These are phyloP conservation scores for Bovichtus diacanthus DNA, from an alignment of 2,797 vertebrate genomes.

Conservation along the genomic window DNA sequence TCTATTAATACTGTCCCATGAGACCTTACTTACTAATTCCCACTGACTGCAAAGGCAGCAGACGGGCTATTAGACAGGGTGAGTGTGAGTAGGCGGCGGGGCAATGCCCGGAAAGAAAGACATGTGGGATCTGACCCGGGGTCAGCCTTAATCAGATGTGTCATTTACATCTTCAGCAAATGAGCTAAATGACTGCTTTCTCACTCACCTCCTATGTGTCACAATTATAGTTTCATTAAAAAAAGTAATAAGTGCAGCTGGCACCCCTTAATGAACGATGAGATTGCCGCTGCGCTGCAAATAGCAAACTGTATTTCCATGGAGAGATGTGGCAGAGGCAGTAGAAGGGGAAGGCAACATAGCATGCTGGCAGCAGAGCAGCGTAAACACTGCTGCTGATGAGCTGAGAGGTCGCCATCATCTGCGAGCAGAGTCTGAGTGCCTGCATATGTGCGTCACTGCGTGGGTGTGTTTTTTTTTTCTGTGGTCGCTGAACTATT, in stretches of 20 bases:
- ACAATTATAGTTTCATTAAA: constrained; percentile 70
- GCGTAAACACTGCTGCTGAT: constrained; percentile 38
- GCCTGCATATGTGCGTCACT: constrained; percentile 34
- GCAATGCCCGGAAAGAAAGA: not conserved
- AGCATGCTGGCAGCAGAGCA: constrained; percentile 35
- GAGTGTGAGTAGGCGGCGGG: not conserved
- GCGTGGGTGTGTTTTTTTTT: constrained; percentile 38
- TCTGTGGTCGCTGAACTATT: not conserved
- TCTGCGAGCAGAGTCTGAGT: constrained; percentile 34
- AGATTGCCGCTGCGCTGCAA: constrained; percentile 35
- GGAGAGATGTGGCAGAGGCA: constrained; percentile 37
- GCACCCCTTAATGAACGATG: constrained; percentile 40
- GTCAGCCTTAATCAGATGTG: constrained; percentile 65
- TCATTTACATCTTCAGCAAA: constrained; percentile 51
- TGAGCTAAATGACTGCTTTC: constrained; percentile 15
- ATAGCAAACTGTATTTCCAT: constrained; percentile 52
- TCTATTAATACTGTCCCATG: constrained; percentile 60
- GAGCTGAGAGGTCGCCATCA: constrained; percentile 51
- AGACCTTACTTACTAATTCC: constrained; percentile 41
- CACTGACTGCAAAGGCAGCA: constrained; percentile 18
- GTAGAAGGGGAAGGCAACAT: constrained; percentile 9
- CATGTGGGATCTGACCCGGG: constrained; percentile 42
- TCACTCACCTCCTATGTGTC: constrained; percentile 34
- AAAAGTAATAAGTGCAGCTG: constrained; percentile 56
- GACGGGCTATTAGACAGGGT: constrained; percentile 13